Evolutionary conservation across 2,113 vertebrate species (phyloP).

Genomic region (Hucho hucho): DNA sequence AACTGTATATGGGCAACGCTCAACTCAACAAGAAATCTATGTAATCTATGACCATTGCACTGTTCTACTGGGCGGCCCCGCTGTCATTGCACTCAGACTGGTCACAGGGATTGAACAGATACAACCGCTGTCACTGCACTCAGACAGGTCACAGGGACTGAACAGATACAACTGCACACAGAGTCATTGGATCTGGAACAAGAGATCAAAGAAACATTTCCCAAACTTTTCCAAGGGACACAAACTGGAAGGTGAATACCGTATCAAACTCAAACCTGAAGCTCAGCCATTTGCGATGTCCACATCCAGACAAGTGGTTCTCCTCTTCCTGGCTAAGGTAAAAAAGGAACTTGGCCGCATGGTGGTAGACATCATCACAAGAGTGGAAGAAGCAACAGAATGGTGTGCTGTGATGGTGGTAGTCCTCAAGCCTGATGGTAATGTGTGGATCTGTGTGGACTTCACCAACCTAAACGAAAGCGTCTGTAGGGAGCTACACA

Average conservation of each 20-base stretch:
- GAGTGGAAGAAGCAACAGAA: constrained; percentile 22
- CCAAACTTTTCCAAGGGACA: constrained; percentile 2
- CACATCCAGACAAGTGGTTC: constrained; percentile 2
- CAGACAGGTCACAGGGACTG: not conserved
- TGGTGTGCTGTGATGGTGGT: constrained; percentile 28
- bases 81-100: no score
- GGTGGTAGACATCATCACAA: constrained; percentile 17
- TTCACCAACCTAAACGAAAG: constrained; percentile 21
- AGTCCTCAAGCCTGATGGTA: not conserved
- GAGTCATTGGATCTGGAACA: not conserved
- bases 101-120: no score
- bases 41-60: not conserved
- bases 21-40: constrained; percentile 1
- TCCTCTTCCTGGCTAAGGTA: constrained; percentile 16
- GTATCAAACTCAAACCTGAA: constrained; percentile 9
- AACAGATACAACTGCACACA: not conserved
- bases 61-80: not conserved
- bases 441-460: constrained; percentile 21
- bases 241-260: constrained; percentile 15
- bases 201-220: constrained; percentile 2
- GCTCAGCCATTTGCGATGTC: constrained; percentile 8
- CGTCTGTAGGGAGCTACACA: constrained; percentile 14
- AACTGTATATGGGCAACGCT: not conserved
- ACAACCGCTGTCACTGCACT: not conserved
- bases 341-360: constrained; percentile 14